Evolutionary conservation across 2,888 invertebrate genomes (phyloP).

Genomic region (Agonopterix heracliana): DNA sequence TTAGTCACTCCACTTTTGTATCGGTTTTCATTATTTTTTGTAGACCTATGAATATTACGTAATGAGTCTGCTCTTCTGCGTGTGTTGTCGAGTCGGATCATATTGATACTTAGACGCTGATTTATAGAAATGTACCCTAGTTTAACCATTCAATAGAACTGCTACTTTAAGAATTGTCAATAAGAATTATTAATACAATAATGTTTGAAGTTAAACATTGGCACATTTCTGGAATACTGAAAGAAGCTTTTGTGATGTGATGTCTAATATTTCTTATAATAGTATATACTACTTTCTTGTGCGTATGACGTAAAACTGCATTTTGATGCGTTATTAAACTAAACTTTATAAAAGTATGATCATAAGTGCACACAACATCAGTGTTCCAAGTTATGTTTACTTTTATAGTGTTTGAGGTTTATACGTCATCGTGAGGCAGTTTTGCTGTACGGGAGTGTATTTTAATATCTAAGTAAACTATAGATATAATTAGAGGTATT

Average conservation of each 20-base stretch:
- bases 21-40: conserved; percentile 67
- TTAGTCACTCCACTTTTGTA: conserved; percentile 57
- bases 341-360: too few relatives aligned
- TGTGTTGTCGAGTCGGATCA: conserved; percentile 66
- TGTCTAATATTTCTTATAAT: conserved; percentile 53
- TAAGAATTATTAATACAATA: background rate
- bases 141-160: too few relatives aligned
- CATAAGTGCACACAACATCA: too few relatives aligned
- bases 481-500: background rate
- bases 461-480: conserved; percentile 30
- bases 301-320: background rate
- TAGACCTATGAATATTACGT: conserved; percentile 66
- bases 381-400: background rate
- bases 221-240: conserved; percentile 56
- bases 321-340: background rate
- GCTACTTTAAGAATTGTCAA: background rate
- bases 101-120: conserved; percentile 64
- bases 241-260: conserved; percentile 73
- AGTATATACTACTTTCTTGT: conserved; percentile 22
- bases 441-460: conserved; percentile 3
- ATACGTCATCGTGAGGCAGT: background rate
- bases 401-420: background rate
- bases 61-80: conserved; percentile 72
- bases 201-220: conserved; percentile 20
- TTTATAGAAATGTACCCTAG: conserved; percentile 61